phyloP scores from a whole-genome alignment of 2,113 vertebrate species.

The Melanerpes aurifrons region DNA sequence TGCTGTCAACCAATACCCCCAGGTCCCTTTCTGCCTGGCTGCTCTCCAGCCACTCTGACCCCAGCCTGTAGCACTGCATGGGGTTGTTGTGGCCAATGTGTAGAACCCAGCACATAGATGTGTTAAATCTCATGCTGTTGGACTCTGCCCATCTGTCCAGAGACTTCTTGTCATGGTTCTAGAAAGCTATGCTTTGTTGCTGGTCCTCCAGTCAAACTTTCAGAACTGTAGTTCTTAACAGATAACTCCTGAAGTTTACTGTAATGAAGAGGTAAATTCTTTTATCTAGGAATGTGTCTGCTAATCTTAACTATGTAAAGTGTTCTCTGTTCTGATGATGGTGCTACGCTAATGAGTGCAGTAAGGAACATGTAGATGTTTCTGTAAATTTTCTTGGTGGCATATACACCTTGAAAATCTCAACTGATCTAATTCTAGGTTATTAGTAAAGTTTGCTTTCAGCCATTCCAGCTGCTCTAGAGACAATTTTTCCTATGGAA shows the following conservation, averaged over 20 bases:
- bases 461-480: not conserved
- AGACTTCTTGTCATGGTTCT: not conserved
- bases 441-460: not conserved
- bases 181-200: not conserved
- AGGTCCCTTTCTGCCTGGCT: too few species aligned
- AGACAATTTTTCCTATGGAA: not conserved
- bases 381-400: not conserved
- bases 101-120: too few species aligned
- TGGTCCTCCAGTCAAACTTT: not conserved
- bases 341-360: not conserved
- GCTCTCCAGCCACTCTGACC: too few species aligned
- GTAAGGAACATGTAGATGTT: not conserved
- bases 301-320: constrained; percentile 22
- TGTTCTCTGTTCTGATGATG: not conserved
- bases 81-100: too few species aligned
- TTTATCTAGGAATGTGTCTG: constrained; percentile 35
- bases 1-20: too few species aligned
- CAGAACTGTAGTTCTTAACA: not conserved
- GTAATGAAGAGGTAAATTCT: not conserved
- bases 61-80: too few species aligned
- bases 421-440: not conserved
- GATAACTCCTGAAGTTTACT: not conserved
- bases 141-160: not conserved
- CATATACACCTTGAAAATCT: not conserved
- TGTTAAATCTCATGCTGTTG: too few species aligned